Conservation (phyloP, 2,113 vertebrate species). For the Bujurquina vittata region DNA sequence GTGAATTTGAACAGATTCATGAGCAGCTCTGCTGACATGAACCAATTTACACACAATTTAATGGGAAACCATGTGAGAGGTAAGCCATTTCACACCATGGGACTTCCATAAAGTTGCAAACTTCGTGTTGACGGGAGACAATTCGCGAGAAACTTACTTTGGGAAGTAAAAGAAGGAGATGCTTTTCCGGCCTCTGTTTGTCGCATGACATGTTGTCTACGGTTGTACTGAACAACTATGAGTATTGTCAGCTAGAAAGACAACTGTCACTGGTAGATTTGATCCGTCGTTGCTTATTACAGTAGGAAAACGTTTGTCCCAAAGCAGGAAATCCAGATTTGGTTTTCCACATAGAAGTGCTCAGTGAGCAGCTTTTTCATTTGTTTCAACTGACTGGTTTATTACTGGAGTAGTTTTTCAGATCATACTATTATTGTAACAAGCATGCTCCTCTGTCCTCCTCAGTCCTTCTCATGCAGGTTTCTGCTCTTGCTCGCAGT, state of each 20-base stretch:
- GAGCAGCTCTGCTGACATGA: background rate
- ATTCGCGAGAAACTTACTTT: background rate
- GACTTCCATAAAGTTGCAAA: background rate
- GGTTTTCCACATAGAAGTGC: background rate
- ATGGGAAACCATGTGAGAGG: background rate
- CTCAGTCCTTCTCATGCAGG: constrained; percentile 50
- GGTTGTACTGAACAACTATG: too few relatives aligned
- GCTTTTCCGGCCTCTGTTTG: background rate
- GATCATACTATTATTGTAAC: background rate
- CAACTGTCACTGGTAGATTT: background rate
- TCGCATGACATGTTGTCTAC: too few relatives aligned
- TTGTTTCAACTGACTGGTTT: background rate
- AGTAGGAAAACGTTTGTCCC: background rate
- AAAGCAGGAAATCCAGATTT: background rate
- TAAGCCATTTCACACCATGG: background rate
- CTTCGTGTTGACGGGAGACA: background rate
- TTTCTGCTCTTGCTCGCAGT: constrained; percentile 77
- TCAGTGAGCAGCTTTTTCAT: background rate
- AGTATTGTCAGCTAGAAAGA: background rate
- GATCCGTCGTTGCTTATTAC: background rate
- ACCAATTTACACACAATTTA: background rate
- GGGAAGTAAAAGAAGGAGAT: background rate
- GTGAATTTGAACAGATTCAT: constrained; percentile 13
- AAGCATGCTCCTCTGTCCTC: constrained; percentile 42
- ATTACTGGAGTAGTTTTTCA: background rate